Percentiles rank a stretch among this genome's conserved stretches.
Conservation (phyloP, 2,797 vertebrate species). For the Naso thynnoides region DNA sequence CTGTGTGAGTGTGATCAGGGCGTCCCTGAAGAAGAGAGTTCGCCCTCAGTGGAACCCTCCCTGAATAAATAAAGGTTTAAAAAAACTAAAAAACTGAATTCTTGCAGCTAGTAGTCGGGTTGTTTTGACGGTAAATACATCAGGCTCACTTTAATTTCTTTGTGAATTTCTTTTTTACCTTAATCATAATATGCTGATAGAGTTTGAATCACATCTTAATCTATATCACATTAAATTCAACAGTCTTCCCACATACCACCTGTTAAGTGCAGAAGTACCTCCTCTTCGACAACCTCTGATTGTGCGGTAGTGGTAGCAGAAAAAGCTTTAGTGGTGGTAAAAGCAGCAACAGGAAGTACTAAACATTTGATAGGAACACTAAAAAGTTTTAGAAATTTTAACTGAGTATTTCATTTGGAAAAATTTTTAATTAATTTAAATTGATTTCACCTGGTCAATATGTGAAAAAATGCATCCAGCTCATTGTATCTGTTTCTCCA, state of each 20-base stretch:
- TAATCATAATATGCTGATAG: neutral
- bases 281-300: neutral
- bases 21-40: too few species aligned
- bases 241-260: neutral
- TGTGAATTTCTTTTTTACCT: neutral
- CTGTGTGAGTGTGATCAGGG: too few species aligned
- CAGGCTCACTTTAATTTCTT: neutral
- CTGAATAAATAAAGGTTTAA: too few species aligned
- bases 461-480: neutral
- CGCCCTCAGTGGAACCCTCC: too few species aligned
- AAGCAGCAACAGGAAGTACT: neutral
- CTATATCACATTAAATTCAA: neutral
- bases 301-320: neutral
- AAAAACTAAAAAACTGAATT: too few species aligned
- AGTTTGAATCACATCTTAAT: neutral
- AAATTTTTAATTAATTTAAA: too few species aligned
- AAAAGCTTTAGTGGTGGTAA: neutral
- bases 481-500: conserved; percentile 10
- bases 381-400: conserved; percentile 2
- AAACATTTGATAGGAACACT: neutral
- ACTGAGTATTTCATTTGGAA: too few species aligned
- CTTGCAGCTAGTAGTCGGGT: too few species aligned
- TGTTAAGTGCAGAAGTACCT: neutral
- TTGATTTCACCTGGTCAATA: neutral
- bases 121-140: too few species aligned